These are phyloP conservation scores for Ptychadena robeensis DNA, from an alignment of 2,797 vertebrate species.

Conservation along the genomic window DNA sequence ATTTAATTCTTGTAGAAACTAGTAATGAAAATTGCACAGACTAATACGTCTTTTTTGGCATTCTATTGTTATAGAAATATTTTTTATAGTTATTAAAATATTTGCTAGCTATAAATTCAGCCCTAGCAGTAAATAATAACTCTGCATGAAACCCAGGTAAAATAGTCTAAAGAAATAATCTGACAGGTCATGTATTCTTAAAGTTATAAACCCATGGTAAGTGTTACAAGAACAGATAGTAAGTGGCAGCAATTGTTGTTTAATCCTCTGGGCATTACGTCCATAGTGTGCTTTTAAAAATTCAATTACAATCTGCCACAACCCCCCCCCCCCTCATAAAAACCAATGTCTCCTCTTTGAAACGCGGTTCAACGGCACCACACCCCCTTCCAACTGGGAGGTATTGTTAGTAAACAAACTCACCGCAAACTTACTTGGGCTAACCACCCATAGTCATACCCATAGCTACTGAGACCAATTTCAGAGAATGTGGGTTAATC, in stretches of 20 bases:
- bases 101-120: constrained; percentile 29
- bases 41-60: constrained; percentile 20
- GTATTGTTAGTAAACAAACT: no score
- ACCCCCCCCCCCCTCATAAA: no score
- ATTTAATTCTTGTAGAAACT: constrained; percentile 32
- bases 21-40: constrained; percentile 21
- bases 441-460: no score
- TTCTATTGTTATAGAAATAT: constrained; percentile 21
- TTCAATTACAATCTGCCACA: no score
- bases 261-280: no score
- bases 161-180: neutral
- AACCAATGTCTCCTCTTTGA: no score
- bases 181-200: neutral
- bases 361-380: no score
- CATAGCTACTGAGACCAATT: neutral
- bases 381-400: no score
- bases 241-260: no score
- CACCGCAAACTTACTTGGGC: no score
- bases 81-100: constrained; percentile 42
- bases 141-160: neutral
- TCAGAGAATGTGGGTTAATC: neutral
- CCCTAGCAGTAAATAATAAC: constrained; percentile 29
- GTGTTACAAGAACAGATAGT: neutral
- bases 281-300: no score
- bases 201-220: neutral